Base-by-base conservation (phyloP, 2,113 vertebrate genomes). In the Trematocara marginatum region DNA sequence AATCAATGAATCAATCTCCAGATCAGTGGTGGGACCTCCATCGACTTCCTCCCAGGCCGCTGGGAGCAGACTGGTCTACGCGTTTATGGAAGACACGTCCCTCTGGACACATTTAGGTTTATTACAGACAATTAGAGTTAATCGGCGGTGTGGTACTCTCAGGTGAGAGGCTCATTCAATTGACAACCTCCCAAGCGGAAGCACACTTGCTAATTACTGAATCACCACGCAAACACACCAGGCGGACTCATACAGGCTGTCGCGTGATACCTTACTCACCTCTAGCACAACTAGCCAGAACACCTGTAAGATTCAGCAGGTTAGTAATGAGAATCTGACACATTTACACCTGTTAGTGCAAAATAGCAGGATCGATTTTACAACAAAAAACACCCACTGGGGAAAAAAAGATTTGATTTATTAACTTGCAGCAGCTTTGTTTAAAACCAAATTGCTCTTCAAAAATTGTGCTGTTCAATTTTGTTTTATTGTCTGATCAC, bases 141-240 rank as follows among this genome's bases (percentile, higher is more conserved):
- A 95, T 87, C 76, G 87, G 84, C 11, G 5, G 69, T 59, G 61
- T 78, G 82, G 71, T 76, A 81, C 93, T 95, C 96, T 94, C 95
- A 95, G 95, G 95, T 96, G 94, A 94, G 92, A 88, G 52, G 13
- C 87, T 90, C 82, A 92, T 95, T 95, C 90, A 94, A 94, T 95
- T 88, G 87, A 92, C 88, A 83, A 83, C 52, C 81, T 94, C 94
- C 95, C 93, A 31, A 86, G 88, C 11, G 89, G 76, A 79, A 86
- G 78, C 69, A 87, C 84, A 93, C 87, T 92, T 94, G 90, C 91
- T 93, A 94, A 95, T 95, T 93, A 91, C 81, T 84, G 80, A 86
- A 83, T 66, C 91, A 49, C 45, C 38, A 47, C 26, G 29, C 9
- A 82, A 89, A 92, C 87, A 84, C 83, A 80, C 79, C 35, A 34